phyloP scores from a whole-genome alignment of 2,797 vertebrate genomes.

The Poeciliopsis turneri region DNA sequence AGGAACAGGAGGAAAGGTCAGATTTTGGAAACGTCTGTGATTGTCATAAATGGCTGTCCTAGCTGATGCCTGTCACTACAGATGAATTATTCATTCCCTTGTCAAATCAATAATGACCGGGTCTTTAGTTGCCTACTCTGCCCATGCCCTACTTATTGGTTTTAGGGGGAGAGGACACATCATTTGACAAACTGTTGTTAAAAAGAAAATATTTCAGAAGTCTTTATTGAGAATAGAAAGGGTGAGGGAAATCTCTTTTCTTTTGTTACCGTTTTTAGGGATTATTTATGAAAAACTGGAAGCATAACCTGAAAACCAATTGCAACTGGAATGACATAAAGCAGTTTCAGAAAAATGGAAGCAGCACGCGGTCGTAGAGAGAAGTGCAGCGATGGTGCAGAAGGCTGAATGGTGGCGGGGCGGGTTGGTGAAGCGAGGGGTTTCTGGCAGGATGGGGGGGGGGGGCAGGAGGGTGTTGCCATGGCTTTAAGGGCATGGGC shows the following conservation, averaged over 20 bases:
- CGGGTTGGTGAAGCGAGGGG: not conserved
- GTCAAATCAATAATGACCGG: slow-evolving; percentile 80
- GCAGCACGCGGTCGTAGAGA: slow-evolving; percentile 49
- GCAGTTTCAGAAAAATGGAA: slow-evolving; percentile 71
- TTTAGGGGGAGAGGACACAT: slow-evolving; percentile 57
- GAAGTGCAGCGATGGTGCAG: slow-evolving; percentile 13
- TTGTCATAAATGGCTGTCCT: slow-evolving; percentile 55
- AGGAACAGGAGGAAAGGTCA: slow-evolving; percentile 44
- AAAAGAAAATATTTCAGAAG: slow-evolving; percentile 50
- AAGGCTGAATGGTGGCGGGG: slow-evolving; percentile 9
- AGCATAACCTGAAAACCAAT: slow-evolving; percentile 34
- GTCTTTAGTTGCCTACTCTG: slow-evolving; percentile 74
- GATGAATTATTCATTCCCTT: slow-evolving; percentile 82
- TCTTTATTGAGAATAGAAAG: slow-evolving; percentile 42
- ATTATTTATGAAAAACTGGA: slow-evolving; percentile 67
- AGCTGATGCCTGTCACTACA: slow-evolving; percentile 76
- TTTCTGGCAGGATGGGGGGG: slow-evolving; percentile 34
- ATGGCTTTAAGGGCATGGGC: slow-evolving; percentile 75
- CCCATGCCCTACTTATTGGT: slow-evolving; percentile 74
- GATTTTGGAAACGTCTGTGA: slow-evolving; percentile 42
- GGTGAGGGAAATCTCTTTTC: slow-evolving; percentile 20
- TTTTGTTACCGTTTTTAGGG: slow-evolving; percentile 34
- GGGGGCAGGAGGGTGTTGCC: slow-evolving; percentile 47
- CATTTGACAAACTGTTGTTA: slow-evolving; percentile 59
- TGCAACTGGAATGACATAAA: slow-evolving; percentile 48